Evolutionary conservation across 2,797 vertebrate species (phyloP).

Genomic region (Paedocypris micromegethes): DNA sequence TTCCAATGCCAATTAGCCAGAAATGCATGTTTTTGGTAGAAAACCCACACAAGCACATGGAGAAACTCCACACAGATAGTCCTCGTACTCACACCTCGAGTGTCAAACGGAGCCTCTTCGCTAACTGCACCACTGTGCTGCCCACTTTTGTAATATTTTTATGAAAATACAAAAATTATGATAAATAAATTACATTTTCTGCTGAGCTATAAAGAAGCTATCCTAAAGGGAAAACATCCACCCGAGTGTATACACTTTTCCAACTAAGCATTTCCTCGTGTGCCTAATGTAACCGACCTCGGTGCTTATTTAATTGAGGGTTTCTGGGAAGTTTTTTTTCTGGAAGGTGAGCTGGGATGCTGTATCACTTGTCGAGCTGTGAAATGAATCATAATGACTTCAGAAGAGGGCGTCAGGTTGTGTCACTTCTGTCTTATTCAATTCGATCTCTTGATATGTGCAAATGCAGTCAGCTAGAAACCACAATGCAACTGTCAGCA

Average conservation of each 20-base stretch:
- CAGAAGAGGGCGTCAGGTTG: conserved; percentile 34
- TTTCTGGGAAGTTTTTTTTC: conserved; percentile 26
- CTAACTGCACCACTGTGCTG: too few species aligned
- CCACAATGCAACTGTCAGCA: conserved; percentile 26
- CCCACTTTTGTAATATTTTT: too few species aligned
- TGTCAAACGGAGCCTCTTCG: too few species aligned
- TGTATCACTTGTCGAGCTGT: conserved; percentile 29
- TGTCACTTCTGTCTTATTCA: conserved; percentile 36
- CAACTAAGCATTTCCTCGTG: background rate
- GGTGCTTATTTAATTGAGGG: conserved; percentile 1
- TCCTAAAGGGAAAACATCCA: too few species aligned
- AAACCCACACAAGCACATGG: too few species aligned
- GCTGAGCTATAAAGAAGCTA: background rate
- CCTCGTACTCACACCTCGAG: too few species aligned
- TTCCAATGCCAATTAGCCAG: too few species aligned
- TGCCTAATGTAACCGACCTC: background rate
- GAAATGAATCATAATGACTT: conserved; percentile 43
- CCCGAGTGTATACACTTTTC: conserved; percentile 1
- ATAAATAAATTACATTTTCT: background rate
- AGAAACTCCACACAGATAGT: too few species aligned
- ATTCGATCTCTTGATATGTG: conserved; percentile 16
- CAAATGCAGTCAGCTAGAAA: conserved; percentile 36
- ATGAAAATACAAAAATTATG: too few species aligned
- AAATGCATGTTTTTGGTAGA: too few species aligned
- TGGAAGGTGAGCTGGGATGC: conserved; percentile 23